Evolutionary conservation across 2,797 vertebrate species (phyloP).

Genomic region (Neosalanx taihuensis): DNA sequence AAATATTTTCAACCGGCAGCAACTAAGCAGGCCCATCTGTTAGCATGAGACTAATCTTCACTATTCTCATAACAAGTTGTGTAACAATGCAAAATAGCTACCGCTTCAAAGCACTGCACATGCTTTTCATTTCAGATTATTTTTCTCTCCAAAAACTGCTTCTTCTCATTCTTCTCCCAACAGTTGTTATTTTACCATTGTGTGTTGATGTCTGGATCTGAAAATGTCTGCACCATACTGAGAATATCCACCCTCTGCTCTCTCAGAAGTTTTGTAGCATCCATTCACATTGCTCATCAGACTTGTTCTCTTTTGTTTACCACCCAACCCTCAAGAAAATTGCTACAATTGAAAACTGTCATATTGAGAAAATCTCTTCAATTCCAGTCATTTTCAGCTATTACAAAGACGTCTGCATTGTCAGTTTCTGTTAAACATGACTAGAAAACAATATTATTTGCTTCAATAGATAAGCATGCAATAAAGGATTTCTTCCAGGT

Average conservation of each 20-base stretch:
- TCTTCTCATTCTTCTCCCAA: constrained; percentile 11
- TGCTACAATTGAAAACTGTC: constrained; percentile 9
- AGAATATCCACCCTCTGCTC: constrained; percentile 3
- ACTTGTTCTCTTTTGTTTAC: constrained; percentile 12
- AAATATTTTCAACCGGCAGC: constrained; percentile 30
- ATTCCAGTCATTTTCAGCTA: constrained; percentile 21
- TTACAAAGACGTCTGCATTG: constrained; percentile 20
- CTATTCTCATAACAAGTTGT: constrained; percentile 38
- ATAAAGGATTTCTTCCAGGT: constrained; percentile 14
- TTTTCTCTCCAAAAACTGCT: constrained; percentile 11
- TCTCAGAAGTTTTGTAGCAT: neutral
- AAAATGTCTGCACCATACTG: neutral
- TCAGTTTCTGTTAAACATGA: constrained; percentile 19
- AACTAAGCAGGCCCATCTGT: constrained; percentile 42
- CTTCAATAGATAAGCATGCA: constrained; percentile 22
- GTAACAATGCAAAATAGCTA: constrained; percentile 49
- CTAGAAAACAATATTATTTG: constrained; percentile 26
- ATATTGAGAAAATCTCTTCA: constrained; percentile 26
- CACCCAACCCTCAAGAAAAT: constrained; percentile 4
- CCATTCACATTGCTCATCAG: neutral
- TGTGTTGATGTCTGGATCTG: neutral
- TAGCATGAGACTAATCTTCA: constrained; percentile 40
- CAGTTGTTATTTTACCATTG: neutral
- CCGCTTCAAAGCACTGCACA: constrained; percentile 22
- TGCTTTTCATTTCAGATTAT: constrained; percentile 35